Base-by-base conservation (phyloP, 2,888 invertebrate species). In the Dastarcus helophoroides region DNA sequence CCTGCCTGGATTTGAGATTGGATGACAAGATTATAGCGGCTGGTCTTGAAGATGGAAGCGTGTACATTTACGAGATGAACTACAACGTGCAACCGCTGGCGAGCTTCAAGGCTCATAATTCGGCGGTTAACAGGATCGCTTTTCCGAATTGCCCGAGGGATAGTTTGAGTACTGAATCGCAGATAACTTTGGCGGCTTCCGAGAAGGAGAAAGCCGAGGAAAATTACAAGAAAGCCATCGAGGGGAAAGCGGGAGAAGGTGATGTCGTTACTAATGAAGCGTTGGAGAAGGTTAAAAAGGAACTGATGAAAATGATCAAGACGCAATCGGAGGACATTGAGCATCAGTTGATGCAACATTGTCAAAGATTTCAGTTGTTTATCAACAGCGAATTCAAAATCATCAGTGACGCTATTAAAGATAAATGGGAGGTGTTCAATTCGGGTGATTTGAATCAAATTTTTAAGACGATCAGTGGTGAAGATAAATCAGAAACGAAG, bases 51-150 rank as follows among this genome's bases (percentile, higher is more conserved):
- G 46, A 51, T 27, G 59, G 59, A 5, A 40, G 42, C 14, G 36
- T 58, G 2, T 49, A 47, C 31, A 31, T 57, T 2, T 59, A 54
- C 38, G 53, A 58, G 30, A 36, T 54, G 14, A 41, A 46, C 31
- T 46, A 51, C 29, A 45, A 48, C 2, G 33, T 54, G 12, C 46
- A 49, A 19, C 54, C 54, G 1, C 22, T 53, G 10, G 32, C 36
- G 3, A 37, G 31, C 10, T 33, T 37, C 5, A 44, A 43, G 31
- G 32, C 45, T 0, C 55, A 56, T 31, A 36, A 37, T 3, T 21
- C 36, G 5, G 13, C 43, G 1, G 43, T 50, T 2, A 38, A 38
- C 22, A 36, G 16, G 6, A 36, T 50, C 3, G 24, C 32, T 4
- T 50, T 50, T 26, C 43, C 41, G 12, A 44, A 42, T 14, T 27